Percentiles rank a stretch among this genome's conserved stretches.
Conservation (phyloP, 2,888 invertebrate genomes). For the Meganola albula region DNA sequence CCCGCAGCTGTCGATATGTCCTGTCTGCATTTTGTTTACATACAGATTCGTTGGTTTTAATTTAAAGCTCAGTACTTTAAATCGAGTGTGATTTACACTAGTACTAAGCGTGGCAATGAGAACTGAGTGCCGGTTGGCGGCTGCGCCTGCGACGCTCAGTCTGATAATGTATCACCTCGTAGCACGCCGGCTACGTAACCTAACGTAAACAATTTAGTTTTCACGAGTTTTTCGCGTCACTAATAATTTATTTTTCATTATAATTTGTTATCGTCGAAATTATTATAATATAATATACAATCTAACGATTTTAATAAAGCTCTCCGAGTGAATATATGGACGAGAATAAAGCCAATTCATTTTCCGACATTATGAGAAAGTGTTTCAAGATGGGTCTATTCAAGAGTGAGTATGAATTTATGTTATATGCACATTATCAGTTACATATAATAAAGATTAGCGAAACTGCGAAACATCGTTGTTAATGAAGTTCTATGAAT, state of each 20-base stretch:
- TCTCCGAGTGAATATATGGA: slow-evolving; percentile 48
- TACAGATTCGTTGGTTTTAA: slow-evolving; percentile 17
- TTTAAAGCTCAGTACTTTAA: slow-evolving; percentile 25
- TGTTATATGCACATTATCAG: too few species aligned
- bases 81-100: slow-evolving; percentile 35
- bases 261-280: slow-evolving; percentile 7
- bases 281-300: too few species aligned
- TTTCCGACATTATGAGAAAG: slow-evolving; percentile 66
- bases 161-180: slow-evolving; percentile 51
- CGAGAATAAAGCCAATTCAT: slow-evolving; percentile 47
- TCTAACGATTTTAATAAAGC: too few species aligned
- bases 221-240: slow-evolving; percentile 30
- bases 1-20: too few species aligned
- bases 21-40: slow-evolving; percentile 19
- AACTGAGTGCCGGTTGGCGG: slow-evolving; percentile 29
- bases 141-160: slow-evolving; percentile 41
- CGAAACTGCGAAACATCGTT: too few species aligned
- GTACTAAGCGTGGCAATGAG: slow-evolving; percentile 60
- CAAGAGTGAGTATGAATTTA: slow-evolving; percentile 63
- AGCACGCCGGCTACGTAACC: slow-evolving; percentile 53
- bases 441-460: too few species aligned
- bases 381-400: slow-evolving; percentile 73
- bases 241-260: slow-evolving; percentile 7
- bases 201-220: slow-evolving; percentile 27
- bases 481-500: too few species aligned